Base-by-base conservation (phyloP, 2,888 invertebrate genomes). In the Sabatieria punctata region DNA sequence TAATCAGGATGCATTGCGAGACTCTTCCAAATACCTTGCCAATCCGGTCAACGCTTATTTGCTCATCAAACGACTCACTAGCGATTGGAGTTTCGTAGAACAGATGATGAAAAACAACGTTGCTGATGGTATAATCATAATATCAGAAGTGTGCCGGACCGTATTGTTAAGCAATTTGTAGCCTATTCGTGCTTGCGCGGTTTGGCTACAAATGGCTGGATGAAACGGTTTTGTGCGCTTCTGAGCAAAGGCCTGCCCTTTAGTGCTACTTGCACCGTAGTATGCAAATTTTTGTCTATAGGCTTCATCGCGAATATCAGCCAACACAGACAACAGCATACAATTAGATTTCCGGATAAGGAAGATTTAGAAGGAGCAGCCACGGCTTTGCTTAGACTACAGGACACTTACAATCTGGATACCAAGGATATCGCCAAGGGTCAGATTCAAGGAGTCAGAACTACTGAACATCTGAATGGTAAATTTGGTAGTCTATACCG, bases 311-410 rank as follows among this genome's bases (percentile, higher is more conserved):
- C 58, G 44, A 61, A 61, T 48, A 60, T 62, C 47, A 60, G 58
- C 19, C 50, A 55, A 13, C 57, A 52, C 18, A n/a, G n/a, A n/a
- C n/a, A n/a, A n/a, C n/a, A n/a, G n/a, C n/a, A n/a, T n/a, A n/a
- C n/a, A n/a, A n/a, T n/a, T n/a, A n/a, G n/a, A n/a, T n/a, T n/a
- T n/a, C n/a, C n/a, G n/a, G n/a, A n/a, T n/a, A n/a, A 58, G 23
- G 95, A 95, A 68, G 95, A 97, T 68, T 71, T 97, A 50, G 81
- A 80, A 58, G 97, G 97, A 0, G 93, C 93, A 11, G 93, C 93
- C 2, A 81, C 82, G 45, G 97, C 95, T 0, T 73, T 97, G 49
- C 82, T 88, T 56, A 75, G 95, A 45, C 74, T 97, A 3, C 93
- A 97, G 69, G n/a, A n/a, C n/a, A n/a, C n/a, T n/a, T n/a, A n/a